Evolutionary conservation across 2,888 invertebrate genomes (phyloP), one percentile per base, ranked within the genome.

Genomic region (Parnassius apollo): DNA sequence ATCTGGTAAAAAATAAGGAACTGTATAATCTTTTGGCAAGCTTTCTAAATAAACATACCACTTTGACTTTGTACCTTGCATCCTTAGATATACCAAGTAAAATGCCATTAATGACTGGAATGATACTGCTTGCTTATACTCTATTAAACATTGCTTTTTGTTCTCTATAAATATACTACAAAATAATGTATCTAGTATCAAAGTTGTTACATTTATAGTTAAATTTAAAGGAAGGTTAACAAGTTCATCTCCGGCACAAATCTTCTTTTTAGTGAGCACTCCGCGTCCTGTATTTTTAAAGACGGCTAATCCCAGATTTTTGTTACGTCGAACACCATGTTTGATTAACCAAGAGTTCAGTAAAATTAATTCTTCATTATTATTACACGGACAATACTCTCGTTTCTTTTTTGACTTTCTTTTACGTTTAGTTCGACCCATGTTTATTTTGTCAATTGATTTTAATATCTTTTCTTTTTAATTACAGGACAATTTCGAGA

Each of bases 271-370:
- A 0, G 96, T 94, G 73, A 94, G 91, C 35, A 97, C 87, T 25
- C 97, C 97, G 62, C 97, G 93, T 9, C 96, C 97, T 7, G 96
- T 96, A 10, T 86, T 77, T 42, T 88, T 68, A 81, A 96, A 97
- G 62, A 91, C 74, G 9, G 93, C 91, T n/a, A 94, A 83, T 35
- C 83, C 82, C 22, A 96, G 80, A 65, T 93, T 90, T 13, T 91
- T 90, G 53, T 92, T 88, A 68, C 94, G 93, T 53, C 82, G 81
- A 92, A 95, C 94, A 57, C 93, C 93, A 66, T 92, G 83, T 59
- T 82, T 75, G 25, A 83, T 77, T 66, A 94, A 82, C 94, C 94
- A 94, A 64, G 88, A 83, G 69, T 92, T 92, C 45, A 94, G 78
- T 66, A 83, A 77, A 71, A 93, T 82, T 48, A 92, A 77, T 75